Evolutionary conservation across 1,140 invertebrate genomes (phyloP).

Genomic region (Odontomachus brunneus): DNA sequence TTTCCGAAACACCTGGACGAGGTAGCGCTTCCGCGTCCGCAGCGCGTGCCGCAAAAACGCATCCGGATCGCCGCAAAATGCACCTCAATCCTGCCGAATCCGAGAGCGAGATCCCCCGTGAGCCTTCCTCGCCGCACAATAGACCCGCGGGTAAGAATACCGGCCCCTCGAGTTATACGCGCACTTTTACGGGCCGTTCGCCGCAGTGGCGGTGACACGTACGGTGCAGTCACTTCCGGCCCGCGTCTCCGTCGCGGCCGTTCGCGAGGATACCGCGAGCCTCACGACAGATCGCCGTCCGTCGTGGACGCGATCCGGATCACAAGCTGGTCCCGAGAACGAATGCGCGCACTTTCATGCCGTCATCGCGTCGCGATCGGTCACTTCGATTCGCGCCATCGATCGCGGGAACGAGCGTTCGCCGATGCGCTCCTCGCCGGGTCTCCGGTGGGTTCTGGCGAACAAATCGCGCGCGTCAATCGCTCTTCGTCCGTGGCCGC

Average conservation of each 20-base stretch:
- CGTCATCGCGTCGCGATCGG: slow-evolving; percentile 25
- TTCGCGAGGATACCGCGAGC: neutral
- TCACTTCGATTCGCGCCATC: slow-evolving; percentile 37
- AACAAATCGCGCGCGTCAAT: slow-evolving; percentile 22
- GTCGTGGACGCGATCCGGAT: slow-evolving; percentile 1
- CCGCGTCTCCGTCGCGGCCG: slow-evolving; percentile 15
- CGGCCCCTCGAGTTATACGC: slow-evolving; percentile 35
- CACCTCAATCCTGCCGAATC: neutral
- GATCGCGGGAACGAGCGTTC: slow-evolving; percentile 10
- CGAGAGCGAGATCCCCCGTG: neutral
- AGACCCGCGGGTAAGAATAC: neutral
- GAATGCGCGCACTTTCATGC: slow-evolving; percentile 29
- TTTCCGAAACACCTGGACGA: slow-evolving; percentile 18
- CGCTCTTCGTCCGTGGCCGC: slow-evolving; percentile 4
- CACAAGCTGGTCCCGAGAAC: slow-evolving; percentile 6
- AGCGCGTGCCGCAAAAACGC: neutral
- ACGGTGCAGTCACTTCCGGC: slow-evolving; percentile 58
- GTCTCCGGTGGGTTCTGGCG: no score
- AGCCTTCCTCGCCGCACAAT: neutral
- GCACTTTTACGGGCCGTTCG: slow-evolving; percentile 72
- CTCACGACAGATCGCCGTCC: slow-evolving; percentile 3
- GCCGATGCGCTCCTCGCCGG: neutral
- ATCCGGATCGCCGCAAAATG: slow-evolving; percentile 18
- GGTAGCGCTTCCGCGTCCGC: neutral
- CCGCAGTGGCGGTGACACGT: slow-evolving; percentile 61